These are phyloP conservation scores for Pseudorhombus dupliciocellatus DNA, from an alignment of 2,113 vertebrate genomes.

Conservation along the genomic window DNA sequence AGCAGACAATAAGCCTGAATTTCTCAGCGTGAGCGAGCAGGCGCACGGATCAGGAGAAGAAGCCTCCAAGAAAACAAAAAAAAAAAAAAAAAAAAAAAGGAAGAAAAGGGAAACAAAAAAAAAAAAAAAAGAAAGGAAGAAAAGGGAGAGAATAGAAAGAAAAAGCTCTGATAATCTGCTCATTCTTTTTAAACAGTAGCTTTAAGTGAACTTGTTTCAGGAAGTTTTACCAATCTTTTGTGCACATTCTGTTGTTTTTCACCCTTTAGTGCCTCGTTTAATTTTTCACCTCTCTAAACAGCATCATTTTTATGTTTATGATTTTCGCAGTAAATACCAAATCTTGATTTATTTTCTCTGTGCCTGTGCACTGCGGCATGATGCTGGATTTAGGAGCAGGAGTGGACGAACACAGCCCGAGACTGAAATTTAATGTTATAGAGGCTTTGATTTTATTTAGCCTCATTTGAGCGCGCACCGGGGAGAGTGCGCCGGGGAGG, in stretches of 20 bases:
- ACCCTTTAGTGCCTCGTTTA: neutral
- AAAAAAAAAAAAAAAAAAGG: neutral
- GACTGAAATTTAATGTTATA: constrained; percentile 72
- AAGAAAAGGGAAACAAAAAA: neutral
- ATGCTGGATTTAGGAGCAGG: too few relatives aligned
- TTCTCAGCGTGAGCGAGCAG: constrained; percentile 75
- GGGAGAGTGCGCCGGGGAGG: constrained; percentile 59
- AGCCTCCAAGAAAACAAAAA: constrained; percentile 21
- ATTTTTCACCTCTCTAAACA: neutral
- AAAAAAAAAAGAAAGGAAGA: too few relatives aligned
- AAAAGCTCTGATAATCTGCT: constrained; percentile 46
- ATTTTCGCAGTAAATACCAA: too few relatives aligned
- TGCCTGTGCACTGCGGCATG: neutral
- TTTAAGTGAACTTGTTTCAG: neutral
- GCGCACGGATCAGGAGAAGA: constrained; percentile 38
- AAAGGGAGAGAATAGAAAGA: too few relatives aligned
- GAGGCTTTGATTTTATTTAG: constrained; percentile 69
- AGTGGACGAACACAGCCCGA: constrained; percentile 32
- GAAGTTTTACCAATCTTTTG: neutral
- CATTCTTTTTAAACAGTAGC: neutral
- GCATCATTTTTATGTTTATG: neutral
- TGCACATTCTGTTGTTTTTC: neutral
- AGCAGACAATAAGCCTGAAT: constrained; percentile 83
- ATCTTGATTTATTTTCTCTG: neutral
- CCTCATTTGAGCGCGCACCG: constrained; percentile 65